These are phyloP conservation scores for Lineus longissimus DNA, from an alignment of 1,140 invertebrate species.

Conservation along the genomic window DNA sequence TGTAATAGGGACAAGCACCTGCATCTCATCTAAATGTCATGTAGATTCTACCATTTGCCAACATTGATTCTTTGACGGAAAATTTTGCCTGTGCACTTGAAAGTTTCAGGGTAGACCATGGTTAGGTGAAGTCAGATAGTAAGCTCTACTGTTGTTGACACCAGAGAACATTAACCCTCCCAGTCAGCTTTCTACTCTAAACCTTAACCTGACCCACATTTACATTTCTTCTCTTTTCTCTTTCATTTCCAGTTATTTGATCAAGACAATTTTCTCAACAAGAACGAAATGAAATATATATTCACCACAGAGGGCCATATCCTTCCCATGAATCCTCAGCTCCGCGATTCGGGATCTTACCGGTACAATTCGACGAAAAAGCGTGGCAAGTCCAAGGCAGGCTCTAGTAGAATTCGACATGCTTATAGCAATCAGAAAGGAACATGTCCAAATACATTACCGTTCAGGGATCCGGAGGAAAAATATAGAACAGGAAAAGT, in stretches of 20 bases:
- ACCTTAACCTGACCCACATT: too few species aligned
- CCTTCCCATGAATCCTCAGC: slow-evolving; percentile 58
- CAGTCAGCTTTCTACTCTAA: too few species aligned
- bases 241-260: slow-evolving; percentile 64
- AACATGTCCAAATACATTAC: slow-evolving; percentile 27
- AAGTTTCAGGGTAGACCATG: too few species aligned
- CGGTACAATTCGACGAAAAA: background rate
- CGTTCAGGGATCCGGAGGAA: slow-evolving; percentile 28
- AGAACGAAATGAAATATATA: slow-evolving; percentile 58
- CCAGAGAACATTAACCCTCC: too few species aligned
- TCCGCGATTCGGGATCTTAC: slow-evolving; percentile 49
- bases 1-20: slow-evolving; percentile 5
- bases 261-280: slow-evolving; percentile 64
- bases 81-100: too few species aligned
- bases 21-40: background rate
- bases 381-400: background rate
- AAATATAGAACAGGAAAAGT: background rate
- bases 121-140: too few species aligned
- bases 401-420: background rate
- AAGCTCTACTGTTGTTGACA: too few species aligned
- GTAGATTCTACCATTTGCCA: background rate
- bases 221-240: slow-evolving; percentile 1
- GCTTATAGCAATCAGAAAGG: slow-evolving; percentile 4
- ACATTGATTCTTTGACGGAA: too few species aligned
- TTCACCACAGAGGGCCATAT: slow-evolving; percentile 71